phyloP scores from a whole-genome alignment of 2,888 invertebrate genomes.

The Nephrotoma flavescens region DNA sequence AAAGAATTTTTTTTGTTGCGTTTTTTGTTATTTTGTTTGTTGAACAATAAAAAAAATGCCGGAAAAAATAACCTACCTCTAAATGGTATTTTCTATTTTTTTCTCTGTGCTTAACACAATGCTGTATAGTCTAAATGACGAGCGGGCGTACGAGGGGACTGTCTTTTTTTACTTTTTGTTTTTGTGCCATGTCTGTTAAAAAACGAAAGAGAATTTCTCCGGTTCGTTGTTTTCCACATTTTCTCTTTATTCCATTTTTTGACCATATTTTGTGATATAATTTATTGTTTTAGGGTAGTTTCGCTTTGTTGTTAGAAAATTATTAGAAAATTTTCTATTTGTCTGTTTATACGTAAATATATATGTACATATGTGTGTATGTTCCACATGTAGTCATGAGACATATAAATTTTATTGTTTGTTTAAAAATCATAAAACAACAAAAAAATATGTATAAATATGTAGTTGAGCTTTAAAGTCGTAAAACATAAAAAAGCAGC shows the following conservation, averaged over 20 bases:
- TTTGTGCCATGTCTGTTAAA: background rate
- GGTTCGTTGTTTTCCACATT: background rate
- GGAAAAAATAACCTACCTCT: background rate
- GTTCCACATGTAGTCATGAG: background rate
- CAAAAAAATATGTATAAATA: background rate
- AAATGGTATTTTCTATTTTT: background rate
- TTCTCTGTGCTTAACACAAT: background rate
- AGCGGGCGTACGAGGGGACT: background rate
- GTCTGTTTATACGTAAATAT: background rate
- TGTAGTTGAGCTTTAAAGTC: background rate
- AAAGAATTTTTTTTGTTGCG: background rate
- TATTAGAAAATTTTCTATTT: background rate
- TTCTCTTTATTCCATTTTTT: background rate
- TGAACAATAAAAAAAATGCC: background rate
- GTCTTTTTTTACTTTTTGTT: background rate
- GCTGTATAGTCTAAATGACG: background rate
- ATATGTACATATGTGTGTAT: background rate
- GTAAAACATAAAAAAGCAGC: background rate
- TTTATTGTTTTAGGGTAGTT: background rate
- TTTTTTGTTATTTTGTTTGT: background rate
- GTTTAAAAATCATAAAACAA: background rate
- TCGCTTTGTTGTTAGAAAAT: background rate
- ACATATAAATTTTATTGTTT: background rate
- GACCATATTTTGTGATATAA: background rate
- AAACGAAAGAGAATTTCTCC: background rate